These are phyloP conservation scores for Ascaphus truei DNA, from an alignment of 2,113 vertebrate species.

Conservation along the genomic window DNA sequence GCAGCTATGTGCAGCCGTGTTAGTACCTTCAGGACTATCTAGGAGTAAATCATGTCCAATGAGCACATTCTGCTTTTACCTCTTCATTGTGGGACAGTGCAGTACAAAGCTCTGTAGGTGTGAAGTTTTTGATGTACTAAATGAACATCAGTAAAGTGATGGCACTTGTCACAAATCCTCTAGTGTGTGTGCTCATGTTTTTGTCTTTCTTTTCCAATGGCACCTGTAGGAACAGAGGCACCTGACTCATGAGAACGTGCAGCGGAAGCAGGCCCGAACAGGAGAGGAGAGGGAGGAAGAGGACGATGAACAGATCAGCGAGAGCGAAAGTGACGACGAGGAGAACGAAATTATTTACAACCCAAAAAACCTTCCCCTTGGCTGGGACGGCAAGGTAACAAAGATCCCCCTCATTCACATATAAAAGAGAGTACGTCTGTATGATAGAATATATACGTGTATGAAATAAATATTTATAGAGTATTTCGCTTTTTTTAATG, in stretches of 20 bases:
- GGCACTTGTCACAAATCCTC: neutral
- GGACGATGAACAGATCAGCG: slow-evolving; percentile 94
- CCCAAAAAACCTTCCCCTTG: slow-evolving; percentile 94
- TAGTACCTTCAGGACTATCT: no score
- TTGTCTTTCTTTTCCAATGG: neutral
- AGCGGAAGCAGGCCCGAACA: slow-evolving; percentile 93
- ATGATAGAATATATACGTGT: no score
- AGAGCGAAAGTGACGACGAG: slow-evolving; percentile 96
- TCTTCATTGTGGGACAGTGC: no score
- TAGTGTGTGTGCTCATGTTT: neutral
- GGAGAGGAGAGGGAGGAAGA: slow-evolving; percentile 96
- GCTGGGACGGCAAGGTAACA: slow-evolving; percentile 94
- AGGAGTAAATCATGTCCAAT: no score
- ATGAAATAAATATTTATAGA: no score
- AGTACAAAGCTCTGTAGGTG: no score
- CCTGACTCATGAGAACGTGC: slow-evolving; percentile 94
- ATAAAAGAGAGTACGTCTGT: no score
- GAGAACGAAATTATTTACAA: slow-evolving; percentile 98
- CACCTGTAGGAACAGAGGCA: slow-evolving; percentile 92
- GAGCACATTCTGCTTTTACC: no score
- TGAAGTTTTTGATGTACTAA: no score
- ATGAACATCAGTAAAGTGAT: no score
- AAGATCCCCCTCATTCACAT: no score
- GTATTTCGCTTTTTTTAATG: neutral
- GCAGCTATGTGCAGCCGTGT: no score